Evolutionary conservation across 2,888 invertebrate genomes (phyloP).

Genomic region (Epistrophella euchroma): DNA sequence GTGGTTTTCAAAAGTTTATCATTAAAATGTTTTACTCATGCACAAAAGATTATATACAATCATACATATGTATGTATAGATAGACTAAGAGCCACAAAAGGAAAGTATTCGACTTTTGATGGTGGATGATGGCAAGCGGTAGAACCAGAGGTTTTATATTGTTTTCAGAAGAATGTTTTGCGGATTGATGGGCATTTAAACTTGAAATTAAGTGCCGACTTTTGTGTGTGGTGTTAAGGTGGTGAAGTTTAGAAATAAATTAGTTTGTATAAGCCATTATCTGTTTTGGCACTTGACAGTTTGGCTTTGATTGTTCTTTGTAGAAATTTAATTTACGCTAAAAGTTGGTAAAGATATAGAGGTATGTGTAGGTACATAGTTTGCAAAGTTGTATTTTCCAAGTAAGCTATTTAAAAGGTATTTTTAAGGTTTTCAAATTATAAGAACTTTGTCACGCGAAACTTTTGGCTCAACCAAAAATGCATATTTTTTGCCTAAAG

Average conservation of each 20-base stretch:
- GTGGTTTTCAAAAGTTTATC: constrained; percentile 74
- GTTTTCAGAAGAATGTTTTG: constrained; percentile 57
- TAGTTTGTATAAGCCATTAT: constrained; percentile 34
- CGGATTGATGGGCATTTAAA: constrained; percentile 56
- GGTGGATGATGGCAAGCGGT: not conserved
- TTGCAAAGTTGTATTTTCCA: not conserved
- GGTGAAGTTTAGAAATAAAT: constrained; percentile 38
- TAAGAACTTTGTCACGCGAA: no score
- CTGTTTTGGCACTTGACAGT: constrained; percentile 41
- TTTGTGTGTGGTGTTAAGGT: constrained; percentile 33
- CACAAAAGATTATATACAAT: not conserved
- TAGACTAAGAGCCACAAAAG: not conserved
- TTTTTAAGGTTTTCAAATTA: no score
- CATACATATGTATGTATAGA: not conserved
- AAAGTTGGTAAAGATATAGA: not conserved
- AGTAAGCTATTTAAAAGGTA: no score
- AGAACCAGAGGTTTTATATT: constrained; percentile 28
- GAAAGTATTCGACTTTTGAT: constrained; percentile 36
- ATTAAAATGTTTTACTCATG: constrained; percentile 51
- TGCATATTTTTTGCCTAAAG: no score
- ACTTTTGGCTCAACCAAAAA: no score
- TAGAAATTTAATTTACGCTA: constrained; percentile 8
- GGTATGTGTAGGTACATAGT: no score
- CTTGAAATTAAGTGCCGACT: constrained; percentile 50
- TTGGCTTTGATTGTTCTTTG: constrained; percentile 25